Percentiles rank a stretch among this genome's conserved stretches.
These are phyloP conservation scores for Eunapius fragilis DNA, from an alignment of 37 sponge, comb jelly and placozoan genomes.

Conservation along the genomic window DNA sequence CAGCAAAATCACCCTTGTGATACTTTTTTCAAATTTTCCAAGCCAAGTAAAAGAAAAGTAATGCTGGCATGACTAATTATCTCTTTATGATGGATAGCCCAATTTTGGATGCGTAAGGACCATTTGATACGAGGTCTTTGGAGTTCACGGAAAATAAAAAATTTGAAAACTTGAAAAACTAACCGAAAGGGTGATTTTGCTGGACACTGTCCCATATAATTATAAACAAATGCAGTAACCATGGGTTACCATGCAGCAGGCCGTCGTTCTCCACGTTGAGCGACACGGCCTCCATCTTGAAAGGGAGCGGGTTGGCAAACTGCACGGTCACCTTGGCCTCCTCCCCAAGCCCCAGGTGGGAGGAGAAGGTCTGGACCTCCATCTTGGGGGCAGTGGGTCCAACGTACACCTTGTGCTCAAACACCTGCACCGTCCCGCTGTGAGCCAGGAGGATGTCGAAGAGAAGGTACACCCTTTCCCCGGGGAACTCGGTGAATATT, in stretches of 20 bases:
- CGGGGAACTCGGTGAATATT: slow-evolving; percentile 30
- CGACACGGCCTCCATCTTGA: slow-evolving; percentile 36
- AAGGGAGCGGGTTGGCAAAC: slow-evolving; percentile 45
- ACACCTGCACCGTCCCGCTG: slow-evolving; percentile 29
- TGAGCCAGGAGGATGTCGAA: slow-evolving; percentile 28
- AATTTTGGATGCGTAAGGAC: no score
- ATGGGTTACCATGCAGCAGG: slow-evolving; percentile 17
- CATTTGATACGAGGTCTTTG: no score
- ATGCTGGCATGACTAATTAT: no score
- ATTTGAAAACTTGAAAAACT: no score
- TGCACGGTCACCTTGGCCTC: background rate
- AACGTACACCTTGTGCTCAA: slow-evolving; percentile 13
- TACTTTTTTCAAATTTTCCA: no score
- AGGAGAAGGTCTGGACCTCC: slow-evolving; percentile 4
- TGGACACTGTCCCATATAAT: no score
- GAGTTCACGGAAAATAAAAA: no score
- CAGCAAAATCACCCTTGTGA: no score
- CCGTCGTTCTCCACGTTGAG: slow-evolving; percentile 42
- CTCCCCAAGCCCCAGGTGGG: slow-evolving; percentile 12
- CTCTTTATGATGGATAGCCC: no score
- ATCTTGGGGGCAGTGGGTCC: slow-evolving; percentile 19
- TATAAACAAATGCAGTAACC: background rate
- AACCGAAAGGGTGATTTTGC: no score
- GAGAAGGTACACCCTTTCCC: slow-evolving; percentile 39
- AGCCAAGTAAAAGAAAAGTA: no score